These are phyloP conservation scores for Drosophila hamatofila DNA, from an alignment of 2,888 invertebrate genomes.

Conservation along the genomic window DNA sequence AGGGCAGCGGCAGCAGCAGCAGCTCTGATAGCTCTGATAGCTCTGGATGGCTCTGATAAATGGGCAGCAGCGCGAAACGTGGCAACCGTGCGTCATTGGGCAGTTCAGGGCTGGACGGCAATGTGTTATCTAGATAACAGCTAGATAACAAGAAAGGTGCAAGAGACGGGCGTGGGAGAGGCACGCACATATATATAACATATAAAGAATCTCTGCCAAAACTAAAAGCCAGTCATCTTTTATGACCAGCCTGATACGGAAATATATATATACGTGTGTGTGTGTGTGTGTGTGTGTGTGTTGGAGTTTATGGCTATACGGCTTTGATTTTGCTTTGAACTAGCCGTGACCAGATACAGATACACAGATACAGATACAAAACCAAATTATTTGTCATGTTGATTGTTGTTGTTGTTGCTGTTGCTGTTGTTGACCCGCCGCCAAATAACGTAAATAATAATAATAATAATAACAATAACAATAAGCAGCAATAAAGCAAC, in stretches of 20 bases:
- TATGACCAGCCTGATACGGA: slow-evolving; percentile 61
- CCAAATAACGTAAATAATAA: slow-evolving; percentile 20
- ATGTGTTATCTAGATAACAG: slow-evolving; percentile 62
- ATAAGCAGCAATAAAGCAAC: slow-evolving; percentile 40
- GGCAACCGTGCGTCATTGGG: slow-evolving; percentile 71
- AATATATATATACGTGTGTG: slow-evolving; percentile 5
- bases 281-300: slow-evolving; percentile 13
- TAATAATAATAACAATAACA: slow-evolving; percentile 40
- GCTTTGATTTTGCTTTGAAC: slow-evolving; percentile 75
- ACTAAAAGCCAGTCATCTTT: slow-evolving; percentile 48
- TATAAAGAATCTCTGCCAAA: slow-evolving; percentile 68
- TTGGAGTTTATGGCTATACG: slow-evolving; percentile 69
- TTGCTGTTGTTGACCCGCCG: slow-evolving; percentile 23
- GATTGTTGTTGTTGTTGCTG: slow-evolving; percentile 36
- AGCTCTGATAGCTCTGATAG: slow-evolving; percentile 2
- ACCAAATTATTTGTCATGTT: slow-evolving; percentile 49
- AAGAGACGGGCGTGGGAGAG: neutral
- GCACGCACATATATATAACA: slow-evolving; percentile 10
- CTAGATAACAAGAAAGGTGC: slow-evolving; percentile 53
- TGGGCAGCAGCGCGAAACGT: slow-evolving; percentile 51
- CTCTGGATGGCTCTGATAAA: slow-evolving; percentile 34
- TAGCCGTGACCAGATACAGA: slow-evolving; percentile 55
- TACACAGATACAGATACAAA: slow-evolving; percentile 11
- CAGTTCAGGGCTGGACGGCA: slow-evolving; percentile 63
- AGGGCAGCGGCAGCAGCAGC: slow-evolving; percentile 15